Evolutionary conservation across 2,888 invertebrate genomes (phyloP).

Genomic region (Sphaerophoria taeniata): DNA sequence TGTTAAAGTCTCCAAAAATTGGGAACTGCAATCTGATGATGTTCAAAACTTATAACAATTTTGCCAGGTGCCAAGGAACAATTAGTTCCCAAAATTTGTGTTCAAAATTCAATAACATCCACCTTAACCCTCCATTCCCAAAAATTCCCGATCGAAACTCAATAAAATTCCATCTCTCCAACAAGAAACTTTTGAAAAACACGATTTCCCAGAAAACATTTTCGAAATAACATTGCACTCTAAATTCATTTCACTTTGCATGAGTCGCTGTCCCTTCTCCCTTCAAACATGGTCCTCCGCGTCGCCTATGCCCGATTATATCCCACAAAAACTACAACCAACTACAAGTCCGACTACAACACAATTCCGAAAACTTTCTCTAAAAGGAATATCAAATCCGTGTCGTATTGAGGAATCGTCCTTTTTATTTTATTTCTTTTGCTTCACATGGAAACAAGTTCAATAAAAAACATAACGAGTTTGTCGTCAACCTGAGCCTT

Average conservation of each 20-base stretch:
- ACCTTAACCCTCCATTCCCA: no score
- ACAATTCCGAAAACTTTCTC: not conserved
- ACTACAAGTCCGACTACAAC: not conserved
- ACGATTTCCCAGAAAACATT: conserved; percentile 6
- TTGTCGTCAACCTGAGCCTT: not conserved
- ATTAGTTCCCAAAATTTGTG: no score
- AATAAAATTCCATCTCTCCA: not conserved
- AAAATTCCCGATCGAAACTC: no score
- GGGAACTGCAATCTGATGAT: no score
- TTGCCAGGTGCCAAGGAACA: no score
- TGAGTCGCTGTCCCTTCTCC: not conserved
- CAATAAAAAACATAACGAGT: conserved; percentile 36
- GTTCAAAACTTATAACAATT: no score
- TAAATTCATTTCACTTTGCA: conserved; percentile 35
- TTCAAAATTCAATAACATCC: no score
- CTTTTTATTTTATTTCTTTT: not conserved
- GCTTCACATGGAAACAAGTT: not conserved
- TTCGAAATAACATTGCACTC: conserved; percentile 21
- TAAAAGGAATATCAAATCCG: conserved; percentile 32
- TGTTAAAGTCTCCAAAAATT: no score
- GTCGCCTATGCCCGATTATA: no score
- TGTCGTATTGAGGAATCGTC: conserved; percentile 13
- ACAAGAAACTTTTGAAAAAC: conserved; percentile 25
- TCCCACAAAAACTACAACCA: no score
- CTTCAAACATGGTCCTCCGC: no score